phyloP scores from a whole-genome alignment of 2,888 invertebrate genomes.

The Epinotia nisella region DNA sequence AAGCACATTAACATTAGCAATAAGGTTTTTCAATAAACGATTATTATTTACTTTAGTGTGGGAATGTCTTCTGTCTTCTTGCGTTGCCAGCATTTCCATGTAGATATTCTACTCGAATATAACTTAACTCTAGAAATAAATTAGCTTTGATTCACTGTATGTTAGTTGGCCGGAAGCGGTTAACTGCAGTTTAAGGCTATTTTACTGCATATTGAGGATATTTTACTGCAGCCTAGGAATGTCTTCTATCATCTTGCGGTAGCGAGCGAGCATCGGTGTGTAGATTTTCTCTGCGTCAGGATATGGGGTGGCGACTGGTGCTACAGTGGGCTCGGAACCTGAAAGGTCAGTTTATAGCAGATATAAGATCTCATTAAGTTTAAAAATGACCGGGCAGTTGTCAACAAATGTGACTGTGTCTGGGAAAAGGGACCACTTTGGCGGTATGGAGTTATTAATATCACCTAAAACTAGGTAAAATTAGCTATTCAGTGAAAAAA shows the following conservation, averaged over 20 bases:
- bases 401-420: too few relatives aligned
- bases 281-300: constrained; percentile 90
- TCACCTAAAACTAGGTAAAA: too few relatives aligned
- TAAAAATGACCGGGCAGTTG: too few relatives aligned
- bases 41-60: too few relatives aligned
- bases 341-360: constrained; percentile 21
- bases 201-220: neutral
- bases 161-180: neutral
- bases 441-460: too few relatives aligned
- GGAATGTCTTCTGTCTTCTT: neutral
- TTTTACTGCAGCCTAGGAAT: constrained; percentile 59
- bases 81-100: neutral
- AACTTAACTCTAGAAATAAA: neutral
- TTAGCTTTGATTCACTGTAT: constrained; percentile 5
- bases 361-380: too few relatives aligned
- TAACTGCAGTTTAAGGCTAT: neutral
- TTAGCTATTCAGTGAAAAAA: too few relatives aligned
- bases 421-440: too few relatives aligned
- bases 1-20: too few relatives aligned
- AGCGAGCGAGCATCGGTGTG: constrained; percentile 88
- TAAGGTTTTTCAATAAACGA: too few relatives aligned
- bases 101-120: too few relatives aligned
- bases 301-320: constrained; percentile 88
- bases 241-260: constrained; percentile 74
- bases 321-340: constrained; percentile 68